These are phyloP conservation scores for Philereme vetulata DNA, from an alignment of 2,888 invertebrate species.

Conservation along the genomic window DNA sequence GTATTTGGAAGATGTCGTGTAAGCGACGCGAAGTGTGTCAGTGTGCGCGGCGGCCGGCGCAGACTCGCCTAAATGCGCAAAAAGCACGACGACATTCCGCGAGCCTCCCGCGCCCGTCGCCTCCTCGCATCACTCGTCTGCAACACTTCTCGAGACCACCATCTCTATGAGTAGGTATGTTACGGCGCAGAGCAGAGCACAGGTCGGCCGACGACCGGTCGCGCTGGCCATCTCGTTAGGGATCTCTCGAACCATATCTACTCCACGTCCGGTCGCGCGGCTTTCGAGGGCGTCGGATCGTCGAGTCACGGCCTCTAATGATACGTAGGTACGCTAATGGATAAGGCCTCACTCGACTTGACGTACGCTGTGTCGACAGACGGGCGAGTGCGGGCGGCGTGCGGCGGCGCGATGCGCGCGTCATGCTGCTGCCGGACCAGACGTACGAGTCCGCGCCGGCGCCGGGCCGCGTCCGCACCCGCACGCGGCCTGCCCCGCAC, in stretches of 20 bases:
- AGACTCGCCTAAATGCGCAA: conserved; percentile 15
- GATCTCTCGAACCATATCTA: too few relatives aligned
- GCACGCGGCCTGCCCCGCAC: conserved; percentile 77
- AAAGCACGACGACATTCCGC: conserved; percentile 35
- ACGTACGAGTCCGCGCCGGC: conserved; percentile 86
- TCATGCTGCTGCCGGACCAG: conserved; percentile 92
- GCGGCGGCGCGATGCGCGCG: conserved; percentile 35
- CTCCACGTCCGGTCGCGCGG: not conserved
- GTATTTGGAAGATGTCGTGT: too few relatives aligned
- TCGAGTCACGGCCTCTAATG: conserved; percentile 56
- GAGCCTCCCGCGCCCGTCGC: conserved; percentile 8
- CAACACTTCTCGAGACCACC: not conserved
- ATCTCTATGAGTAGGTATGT: not conserved
- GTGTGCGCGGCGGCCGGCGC: not conserved
- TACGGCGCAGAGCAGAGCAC: not conserved
- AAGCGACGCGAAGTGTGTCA: too few relatives aligned
- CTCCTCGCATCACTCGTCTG: not conserved
- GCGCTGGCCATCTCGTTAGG: too few relatives aligned
- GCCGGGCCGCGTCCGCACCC: conserved; percentile 72
- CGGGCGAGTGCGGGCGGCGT: conserved; percentile 26
- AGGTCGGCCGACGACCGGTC: not conserved
- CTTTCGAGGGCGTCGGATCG: conserved; percentile 20
- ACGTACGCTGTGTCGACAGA: conserved; percentile 7
- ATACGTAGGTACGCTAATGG: conserved; percentile 22
- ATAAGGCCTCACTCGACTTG: not conserved